These are phyloP conservation scores for Pantelozetes paolii DNA, from an alignment of 2,888 invertebrate species.

Conservation along the genomic window DNA sequence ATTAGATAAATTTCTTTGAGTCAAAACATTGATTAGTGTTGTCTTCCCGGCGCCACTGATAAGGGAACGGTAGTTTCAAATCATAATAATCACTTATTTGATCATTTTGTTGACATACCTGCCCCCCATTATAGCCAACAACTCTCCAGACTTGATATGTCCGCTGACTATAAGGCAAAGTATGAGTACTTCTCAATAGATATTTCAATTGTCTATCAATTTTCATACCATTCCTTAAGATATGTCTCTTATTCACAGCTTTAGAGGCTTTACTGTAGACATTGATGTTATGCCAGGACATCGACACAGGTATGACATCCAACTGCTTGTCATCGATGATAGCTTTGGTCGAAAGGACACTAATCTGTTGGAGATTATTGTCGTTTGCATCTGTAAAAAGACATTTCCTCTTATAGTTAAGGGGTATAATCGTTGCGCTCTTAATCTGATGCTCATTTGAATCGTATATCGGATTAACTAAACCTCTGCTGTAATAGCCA, in stretches of 20 bases:
- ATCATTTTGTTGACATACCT: slow-evolving; percentile 1
- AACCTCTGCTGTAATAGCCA: not conserved
- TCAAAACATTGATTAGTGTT: slow-evolving; percentile 81
- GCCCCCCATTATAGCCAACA: slow-evolving; percentile 75
- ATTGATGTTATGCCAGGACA: slow-evolving; percentile 50
- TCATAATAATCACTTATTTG: not conserved
- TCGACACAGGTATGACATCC: slow-evolving; percentile 44
- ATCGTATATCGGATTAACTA: slow-evolving; percentile 5
- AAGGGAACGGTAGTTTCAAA: too few species aligned
- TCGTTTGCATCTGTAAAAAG: not conserved
- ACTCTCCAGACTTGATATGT: slow-evolving; percentile 75
- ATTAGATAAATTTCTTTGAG: slow-evolving; percentile 64
- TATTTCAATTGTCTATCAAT: too few species aligned
- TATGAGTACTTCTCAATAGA: too few species aligned
- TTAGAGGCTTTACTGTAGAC: too few species aligned
- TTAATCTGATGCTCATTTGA: not conserved
- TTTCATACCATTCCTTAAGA: slow-evolving; percentile 1
- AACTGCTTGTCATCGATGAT: not conserved
- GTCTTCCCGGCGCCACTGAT: slow-evolving; percentile 77
- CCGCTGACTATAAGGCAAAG: slow-evolving; percentile 64
- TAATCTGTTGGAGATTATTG: not conserved
- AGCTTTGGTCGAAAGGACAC: not conserved
- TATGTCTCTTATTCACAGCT: too few species aligned
- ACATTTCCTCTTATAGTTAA: not conserved
- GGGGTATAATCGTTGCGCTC: too few species aligned